Percentiles rank a stretch among this genome's conserved stretches.
phyloP scores from a whole-genome alignment of 2,113 vertebrate genomes.

The Peromyscus polionotus region DNA sequence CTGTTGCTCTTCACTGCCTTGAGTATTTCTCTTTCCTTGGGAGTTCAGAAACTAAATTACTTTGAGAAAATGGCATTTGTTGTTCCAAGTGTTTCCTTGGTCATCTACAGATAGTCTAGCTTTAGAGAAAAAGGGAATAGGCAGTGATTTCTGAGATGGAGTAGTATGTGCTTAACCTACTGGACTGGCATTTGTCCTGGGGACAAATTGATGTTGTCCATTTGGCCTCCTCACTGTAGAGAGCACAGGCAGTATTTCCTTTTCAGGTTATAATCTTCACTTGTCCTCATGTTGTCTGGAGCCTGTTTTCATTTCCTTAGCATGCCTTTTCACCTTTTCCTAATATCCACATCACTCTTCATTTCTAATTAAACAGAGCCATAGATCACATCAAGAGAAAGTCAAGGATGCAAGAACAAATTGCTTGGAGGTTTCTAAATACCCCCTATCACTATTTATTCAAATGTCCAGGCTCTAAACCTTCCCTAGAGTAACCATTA shows the following conservation, averaged over 20 bases:
- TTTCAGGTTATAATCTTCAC: not conserved
- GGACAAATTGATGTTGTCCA: not conserved
- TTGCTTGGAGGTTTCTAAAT: not conserved
- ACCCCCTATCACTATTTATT: not conserved
- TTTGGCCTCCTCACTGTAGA: not conserved
- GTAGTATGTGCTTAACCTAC: not conserved
- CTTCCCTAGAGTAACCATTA: not conserved
- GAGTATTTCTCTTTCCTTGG: not conserved
- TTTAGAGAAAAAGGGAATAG: not conserved
- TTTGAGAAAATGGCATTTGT: conserved; percentile 39
- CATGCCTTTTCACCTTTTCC: not conserved
- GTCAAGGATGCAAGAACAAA: not conserved
- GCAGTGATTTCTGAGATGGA: not conserved
- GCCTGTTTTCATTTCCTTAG: not conserved
- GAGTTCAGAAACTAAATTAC: not conserved
- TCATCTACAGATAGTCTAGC: not conserved
- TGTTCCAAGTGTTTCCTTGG: not conserved
- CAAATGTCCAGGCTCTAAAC: not conserved
- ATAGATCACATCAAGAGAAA: not conserved
- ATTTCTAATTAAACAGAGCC: not conserved
- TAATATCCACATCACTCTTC: not conserved
- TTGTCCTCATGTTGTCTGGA: not conserved
- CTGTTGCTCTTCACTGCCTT: not conserved
- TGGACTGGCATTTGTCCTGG: not conserved
- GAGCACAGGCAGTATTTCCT: not conserved